Evolutionary conservation across 2,113 vertebrate species (phyloP).

Genomic region (Microcebus griseorufus): DNA sequence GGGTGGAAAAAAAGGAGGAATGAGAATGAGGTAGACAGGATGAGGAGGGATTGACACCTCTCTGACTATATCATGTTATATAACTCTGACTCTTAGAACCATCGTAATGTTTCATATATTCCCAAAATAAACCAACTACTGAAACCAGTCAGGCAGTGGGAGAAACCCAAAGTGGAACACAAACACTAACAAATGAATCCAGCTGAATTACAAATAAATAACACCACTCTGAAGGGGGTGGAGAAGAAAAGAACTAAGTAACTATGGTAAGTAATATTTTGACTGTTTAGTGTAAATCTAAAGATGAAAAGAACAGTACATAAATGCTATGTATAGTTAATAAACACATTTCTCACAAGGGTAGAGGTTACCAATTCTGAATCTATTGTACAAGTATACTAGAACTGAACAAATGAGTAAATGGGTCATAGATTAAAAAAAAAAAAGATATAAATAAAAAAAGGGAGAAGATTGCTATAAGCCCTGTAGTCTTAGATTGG

Average conservation of each 20-base stretch:
- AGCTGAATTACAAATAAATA: background rate
- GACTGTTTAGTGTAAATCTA: too few species aligned
- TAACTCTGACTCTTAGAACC: background rate
- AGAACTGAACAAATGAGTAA: background rate
- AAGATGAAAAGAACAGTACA: background rate
- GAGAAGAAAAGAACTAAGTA: background rate
- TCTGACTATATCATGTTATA: background rate
- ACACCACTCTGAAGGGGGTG: background rate
- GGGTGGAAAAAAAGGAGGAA: background rate
- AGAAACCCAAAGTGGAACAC: background rate
- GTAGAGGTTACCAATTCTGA: background rate
- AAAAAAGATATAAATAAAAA: background rate
- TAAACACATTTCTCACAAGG: background rate
- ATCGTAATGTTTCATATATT: background rate
- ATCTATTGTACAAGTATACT: background rate
- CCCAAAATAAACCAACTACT: background rate
- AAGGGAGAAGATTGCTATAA: background rate
- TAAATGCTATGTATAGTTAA: background rate
- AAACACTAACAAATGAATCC: background rate
- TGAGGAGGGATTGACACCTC: background rate
- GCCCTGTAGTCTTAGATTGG: background rate
- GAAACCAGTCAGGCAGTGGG: too few species aligned
- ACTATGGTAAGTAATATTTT: background rate
- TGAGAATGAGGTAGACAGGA: too few species aligned
- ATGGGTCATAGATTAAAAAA: background rate